phyloP scores from a whole-genome alignment of 1,140 invertebrate species.

The Zaprionus inermis region DNA sequence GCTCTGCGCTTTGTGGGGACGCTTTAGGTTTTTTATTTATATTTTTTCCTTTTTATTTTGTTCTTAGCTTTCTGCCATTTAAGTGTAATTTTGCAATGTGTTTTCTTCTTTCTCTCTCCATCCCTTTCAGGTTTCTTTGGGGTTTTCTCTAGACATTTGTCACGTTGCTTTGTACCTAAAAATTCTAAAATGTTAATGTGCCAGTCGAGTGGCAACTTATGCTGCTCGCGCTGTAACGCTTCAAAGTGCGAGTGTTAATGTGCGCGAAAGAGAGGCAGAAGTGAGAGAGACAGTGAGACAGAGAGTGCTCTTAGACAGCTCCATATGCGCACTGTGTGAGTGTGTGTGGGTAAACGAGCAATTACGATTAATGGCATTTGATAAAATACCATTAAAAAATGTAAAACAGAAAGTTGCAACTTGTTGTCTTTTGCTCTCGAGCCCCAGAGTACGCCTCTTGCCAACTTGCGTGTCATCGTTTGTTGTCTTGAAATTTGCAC shows the following conservation, averaged over 20 bases:
- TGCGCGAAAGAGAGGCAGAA: slow-evolving; percentile 15
- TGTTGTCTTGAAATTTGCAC: slow-evolving; percentile 38
- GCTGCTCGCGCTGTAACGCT: slow-evolving; percentile 54
- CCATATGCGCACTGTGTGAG: slow-evolving; percentile 44
- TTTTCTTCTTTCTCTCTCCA: background rate
- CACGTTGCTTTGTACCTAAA: slow-evolving; percentile 62
- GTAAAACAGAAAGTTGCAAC: slow-evolving; percentile 60
- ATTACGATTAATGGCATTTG: slow-evolving; percentile 81
- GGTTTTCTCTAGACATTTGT: slow-evolving; percentile 59
- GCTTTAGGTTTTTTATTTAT: slow-evolving; percentile 21
- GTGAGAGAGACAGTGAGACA: background rate
- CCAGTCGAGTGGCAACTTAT: slow-evolving; percentile 52
- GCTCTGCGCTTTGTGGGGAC: slow-evolving; percentile 27
- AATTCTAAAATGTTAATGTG: slow-evolving; percentile 78
- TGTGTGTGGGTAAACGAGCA: slow-evolving; percentile 65
- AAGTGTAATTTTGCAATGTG: slow-evolving; percentile 63
- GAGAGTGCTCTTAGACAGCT: slow-evolving; percentile 13
- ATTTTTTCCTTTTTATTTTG: background rate
- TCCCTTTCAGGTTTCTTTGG: background rate
- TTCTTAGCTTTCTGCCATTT: slow-evolving; percentile 56
- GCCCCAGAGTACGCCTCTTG: background rate
- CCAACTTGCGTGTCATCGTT: slow-evolving; percentile 14
- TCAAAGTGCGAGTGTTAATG: no score
- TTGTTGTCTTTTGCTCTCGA: slow-evolving; percentile 19
- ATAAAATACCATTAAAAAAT: slow-evolving; percentile 76